Evolutionary conservation across 2,888 invertebrate genomes (phyloP).

Genomic region (Hoplodrina blanda): DNA sequence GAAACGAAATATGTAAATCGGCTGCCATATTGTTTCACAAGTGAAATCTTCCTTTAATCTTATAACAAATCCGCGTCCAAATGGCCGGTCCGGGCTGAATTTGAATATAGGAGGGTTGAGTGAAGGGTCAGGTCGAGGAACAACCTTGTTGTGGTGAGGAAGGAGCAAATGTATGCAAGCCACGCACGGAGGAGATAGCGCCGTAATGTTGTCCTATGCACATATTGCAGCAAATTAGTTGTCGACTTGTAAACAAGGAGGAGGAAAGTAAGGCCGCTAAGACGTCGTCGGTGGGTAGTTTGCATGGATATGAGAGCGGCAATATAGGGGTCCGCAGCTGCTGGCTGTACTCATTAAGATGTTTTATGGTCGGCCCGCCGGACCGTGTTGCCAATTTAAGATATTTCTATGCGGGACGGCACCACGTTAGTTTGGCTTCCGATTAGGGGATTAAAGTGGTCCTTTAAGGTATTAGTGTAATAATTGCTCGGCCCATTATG

Average conservation of each 20-base stretch:
- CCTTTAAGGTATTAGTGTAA: conserved; percentile 89
- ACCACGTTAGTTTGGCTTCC: conserved; percentile 90
- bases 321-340: conserved; percentile 90
- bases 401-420: conserved; percentile 90
- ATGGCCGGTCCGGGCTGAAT: conserved; percentile 89
- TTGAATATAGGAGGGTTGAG: conserved; percentile 89
- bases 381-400: conserved; percentile 90
- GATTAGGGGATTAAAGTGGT: conserved; percentile 90
- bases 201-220: conserved; percentile 90
- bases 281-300: conserved; percentile 89
- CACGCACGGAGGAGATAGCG: conserved; percentile 89
- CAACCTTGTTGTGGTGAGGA: conserved; percentile 80
- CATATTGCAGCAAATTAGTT: conserved; percentile 91
- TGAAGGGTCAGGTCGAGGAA: conserved; percentile 84
- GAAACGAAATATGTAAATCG: conserved; percentile 91
- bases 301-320: conserved; percentile 91
- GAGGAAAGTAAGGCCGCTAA: conserved; percentile 88
- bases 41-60: conserved; percentile 91
- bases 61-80: conserved; percentile 91
- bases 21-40: conserved; percentile 91
- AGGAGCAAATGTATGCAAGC: conserved; percentile 89
- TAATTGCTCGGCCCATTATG: conserved; percentile 88
- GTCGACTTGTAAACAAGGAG: conserved; percentile 90
- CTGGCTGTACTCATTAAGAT: conserved; percentile 91
- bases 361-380: conserved; percentile 90